phyloP scores from a whole-genome alignment of 92 coral and sea anemone genomes.

The Paragorgia papillata region DNA sequence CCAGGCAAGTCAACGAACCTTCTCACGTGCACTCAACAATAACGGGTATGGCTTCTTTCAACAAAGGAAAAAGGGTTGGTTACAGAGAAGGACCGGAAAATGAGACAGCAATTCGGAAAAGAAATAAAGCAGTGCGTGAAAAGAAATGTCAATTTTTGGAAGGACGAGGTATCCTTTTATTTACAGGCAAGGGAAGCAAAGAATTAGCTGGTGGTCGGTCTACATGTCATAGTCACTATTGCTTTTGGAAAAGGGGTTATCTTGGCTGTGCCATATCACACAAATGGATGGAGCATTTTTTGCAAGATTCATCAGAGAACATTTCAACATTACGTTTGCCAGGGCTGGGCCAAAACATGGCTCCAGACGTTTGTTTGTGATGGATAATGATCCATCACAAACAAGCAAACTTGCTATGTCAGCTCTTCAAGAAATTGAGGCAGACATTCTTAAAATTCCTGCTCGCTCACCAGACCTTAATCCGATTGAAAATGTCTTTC shows the following conservation, averaged over 20 bases:
- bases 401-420: not conserved
- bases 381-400: constrained; percentile 18
- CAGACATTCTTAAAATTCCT: not conserved
- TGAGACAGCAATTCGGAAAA: too few species aligned
- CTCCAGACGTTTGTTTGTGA: not conserved
- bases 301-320: not conserved
- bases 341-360: not conserved
- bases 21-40: too few species aligned
- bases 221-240: constrained; percentile 35
- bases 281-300: constrained; percentile 5
- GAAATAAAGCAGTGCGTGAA: too few species aligned
- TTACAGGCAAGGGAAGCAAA: not conserved
- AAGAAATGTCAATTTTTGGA: too few species aligned
- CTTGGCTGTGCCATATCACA: not conserved
- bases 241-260: constrained; percentile 6
- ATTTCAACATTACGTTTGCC: not conserved
- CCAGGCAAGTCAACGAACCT: too few species aligned
- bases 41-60: too few species aligned
- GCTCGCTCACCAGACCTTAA: too few species aligned
- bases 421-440: not conserved
- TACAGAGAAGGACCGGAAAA: too few species aligned
- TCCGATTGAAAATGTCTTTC: constrained; percentile 1
- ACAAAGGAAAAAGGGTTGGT: too few species aligned
- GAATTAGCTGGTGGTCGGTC: constrained; percentile 45
- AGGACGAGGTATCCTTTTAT: too few species aligned